Percentiles rank a stretch among this genome's conserved stretches.
phyloP scores from a whole-genome alignment of 2,113 vertebrate genomes.

The Phyllostomus discolor region DNA sequence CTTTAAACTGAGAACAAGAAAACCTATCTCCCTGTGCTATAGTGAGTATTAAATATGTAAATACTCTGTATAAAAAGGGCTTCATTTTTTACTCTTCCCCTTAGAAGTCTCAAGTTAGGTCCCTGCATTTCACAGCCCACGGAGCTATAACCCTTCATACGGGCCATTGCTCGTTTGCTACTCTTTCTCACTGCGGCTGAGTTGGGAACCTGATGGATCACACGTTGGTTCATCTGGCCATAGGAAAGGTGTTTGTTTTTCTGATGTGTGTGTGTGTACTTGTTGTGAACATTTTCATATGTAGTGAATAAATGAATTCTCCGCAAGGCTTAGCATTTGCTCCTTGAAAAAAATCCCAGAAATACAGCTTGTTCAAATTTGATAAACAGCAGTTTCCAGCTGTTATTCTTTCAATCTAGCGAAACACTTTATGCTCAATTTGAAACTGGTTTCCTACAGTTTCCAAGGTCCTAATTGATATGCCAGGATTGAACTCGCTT shows the following conservation, averaged over 20 bases:
- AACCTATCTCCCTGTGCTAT: neutral
- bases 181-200: neutral
- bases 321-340: slow-evolving; percentile 14
- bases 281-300: neutral
- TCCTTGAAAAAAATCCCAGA: neutral
- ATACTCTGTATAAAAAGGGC: neutral
- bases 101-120: neutral
- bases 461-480: neutral
- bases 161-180: neutral
- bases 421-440: neutral
- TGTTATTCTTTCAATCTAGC: neutral
- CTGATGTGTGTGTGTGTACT: neutral
- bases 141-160: neutral
- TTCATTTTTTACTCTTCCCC: neutral
- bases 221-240: neutral
- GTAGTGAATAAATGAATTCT: neutral
- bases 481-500: neutral
- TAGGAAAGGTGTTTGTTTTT: neutral
- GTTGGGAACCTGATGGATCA: neutral
- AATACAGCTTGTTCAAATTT: neutral
- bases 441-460: neutral
- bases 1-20: neutral
- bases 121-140: neutral
- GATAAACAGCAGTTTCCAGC: slow-evolving; percentile 33
- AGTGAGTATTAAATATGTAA: neutral